Evolutionary conservation across 2,113 vertebrate genomes (phyloP), one percentile per base, ranked within the genome.

Genomic region (Elachura formosa): DNA sequence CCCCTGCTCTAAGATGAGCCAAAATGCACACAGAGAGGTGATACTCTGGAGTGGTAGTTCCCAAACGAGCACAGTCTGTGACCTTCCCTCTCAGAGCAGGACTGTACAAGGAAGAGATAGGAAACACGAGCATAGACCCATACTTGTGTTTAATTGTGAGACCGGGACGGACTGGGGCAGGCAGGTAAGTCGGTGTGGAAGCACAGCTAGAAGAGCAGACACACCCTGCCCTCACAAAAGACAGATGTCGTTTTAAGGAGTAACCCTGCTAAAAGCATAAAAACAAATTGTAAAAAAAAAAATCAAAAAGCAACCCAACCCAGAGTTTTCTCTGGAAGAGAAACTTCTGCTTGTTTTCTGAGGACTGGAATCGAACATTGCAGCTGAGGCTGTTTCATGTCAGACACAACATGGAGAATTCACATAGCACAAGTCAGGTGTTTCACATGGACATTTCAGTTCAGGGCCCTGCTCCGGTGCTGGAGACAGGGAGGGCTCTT

Each of bases 141-240:
- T 84, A 96, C 13, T 96, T 3, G 22, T 64, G 41, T 96, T 96
- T 96, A 96, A 96, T 96, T 1, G 33, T 95, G 88, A 94, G 88
- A 94, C 77, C 3, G 16, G 90, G 95, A 95, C 59, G 82, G 85
- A 93, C 75, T 43, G 83, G 83, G 82, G 83, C 88, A 94, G 83
- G 85, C 85, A 90, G 59, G 45, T 83, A 96, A 0, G 5, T 20
- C 63, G 72, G 94, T 80, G 83, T 92, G 92, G 95, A 95, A 95
- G 90, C 95, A 96, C 90, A 94, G 90, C 82, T 73, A 51, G 90
- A 88, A 88, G 64, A 92, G 90, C 85, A 93, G 94, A 58, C 83
- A 88, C 61, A 80, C 72, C 33, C 83, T 84, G 90, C 90, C 85
- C 88, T 88, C 86, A 69, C 45, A 67, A 73, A 62, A 95, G 85